A percentile compares a stretch with the other conserved stretches of the same genome.
Conservation (phyloP, 2,888 invertebrate genomes). For the Tenthredo notha region DNA sequence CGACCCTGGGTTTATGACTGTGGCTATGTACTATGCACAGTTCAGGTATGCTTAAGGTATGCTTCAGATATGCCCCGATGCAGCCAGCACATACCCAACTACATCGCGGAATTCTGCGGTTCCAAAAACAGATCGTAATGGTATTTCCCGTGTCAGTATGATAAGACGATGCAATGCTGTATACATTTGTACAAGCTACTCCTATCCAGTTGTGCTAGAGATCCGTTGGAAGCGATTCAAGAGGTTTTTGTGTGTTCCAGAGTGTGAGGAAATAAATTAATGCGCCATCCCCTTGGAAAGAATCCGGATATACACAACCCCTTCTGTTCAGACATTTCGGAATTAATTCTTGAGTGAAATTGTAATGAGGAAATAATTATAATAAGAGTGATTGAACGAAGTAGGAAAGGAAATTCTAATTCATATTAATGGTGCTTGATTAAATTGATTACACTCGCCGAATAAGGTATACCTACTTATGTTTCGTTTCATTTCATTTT, state of each 20-base stretch:
- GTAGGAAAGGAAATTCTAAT: background rate
- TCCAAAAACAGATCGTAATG: constrained; percentile 33
- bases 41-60: constrained; percentile 22
- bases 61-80: constrained; percentile 24
- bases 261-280: background rate
- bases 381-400: background rate
- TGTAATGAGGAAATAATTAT: background rate
- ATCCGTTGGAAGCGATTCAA: background rate
- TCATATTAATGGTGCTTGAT: background rate
- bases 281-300: background rate
- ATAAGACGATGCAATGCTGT: constrained; percentile 18
- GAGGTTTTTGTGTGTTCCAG: background rate
- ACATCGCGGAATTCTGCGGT: constrained; percentile 33
- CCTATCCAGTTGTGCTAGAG: background rate
- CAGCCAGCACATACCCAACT: background rate
- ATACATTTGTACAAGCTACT: background rate
- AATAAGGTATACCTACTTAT: background rate
- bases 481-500: background rate
- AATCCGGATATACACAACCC: background rate
- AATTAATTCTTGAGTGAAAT: background rate
- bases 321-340: background rate
- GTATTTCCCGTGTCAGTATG: background rate
- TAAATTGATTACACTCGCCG: background rate
- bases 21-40: background rate
- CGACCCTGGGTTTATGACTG: background rate